phyloP scores from a whole-genome alignment of 2,113 vertebrate genomes.

The Sturnus vulgaris region DNA sequence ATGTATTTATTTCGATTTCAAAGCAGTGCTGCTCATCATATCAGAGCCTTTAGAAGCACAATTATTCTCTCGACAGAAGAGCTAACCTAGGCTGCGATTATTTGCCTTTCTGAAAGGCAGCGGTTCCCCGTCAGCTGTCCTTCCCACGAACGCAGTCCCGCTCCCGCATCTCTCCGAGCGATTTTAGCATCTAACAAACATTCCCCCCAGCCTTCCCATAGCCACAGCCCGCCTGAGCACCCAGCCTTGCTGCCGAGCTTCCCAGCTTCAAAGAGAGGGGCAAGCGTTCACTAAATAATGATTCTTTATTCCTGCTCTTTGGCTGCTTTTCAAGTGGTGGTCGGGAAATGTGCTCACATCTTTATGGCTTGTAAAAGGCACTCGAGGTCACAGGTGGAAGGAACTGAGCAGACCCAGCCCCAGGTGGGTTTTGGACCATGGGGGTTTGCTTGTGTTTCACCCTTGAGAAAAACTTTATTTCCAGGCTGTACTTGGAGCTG shows the following conservation, averaged over 20 bases:
- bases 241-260: background rate
- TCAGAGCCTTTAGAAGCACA: constrained; percentile 63
- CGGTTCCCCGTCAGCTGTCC: background rate
- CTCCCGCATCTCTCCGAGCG: background rate
- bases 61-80: constrained; percentile 63
- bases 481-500: background rate
- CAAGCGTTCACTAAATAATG: background rate
- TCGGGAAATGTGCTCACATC: background rate
- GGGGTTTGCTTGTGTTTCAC: background rate
- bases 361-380: background rate
- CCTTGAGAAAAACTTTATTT: background rate
- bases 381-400: background rate
- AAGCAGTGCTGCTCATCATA: constrained; percentile 56
- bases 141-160: background rate
- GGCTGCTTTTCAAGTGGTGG: background rate
- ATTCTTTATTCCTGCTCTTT: background rate
- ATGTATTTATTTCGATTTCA: constrained; percentile 70
- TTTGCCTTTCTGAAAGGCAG: constrained; percentile 58
- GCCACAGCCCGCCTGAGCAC: background rate
- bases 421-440: background rate
- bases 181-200: constrained; percentile 31
- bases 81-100: constrained; percentile 57
- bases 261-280: constrained; percentile 40
- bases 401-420: background rate
- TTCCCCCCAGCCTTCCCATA: background rate